Evolutionary conservation across 2,113 vertebrate species (phyloP), one percentile per base, ranked within the genome.

Genomic region (Aphelocoma coerulescens): DNA sequence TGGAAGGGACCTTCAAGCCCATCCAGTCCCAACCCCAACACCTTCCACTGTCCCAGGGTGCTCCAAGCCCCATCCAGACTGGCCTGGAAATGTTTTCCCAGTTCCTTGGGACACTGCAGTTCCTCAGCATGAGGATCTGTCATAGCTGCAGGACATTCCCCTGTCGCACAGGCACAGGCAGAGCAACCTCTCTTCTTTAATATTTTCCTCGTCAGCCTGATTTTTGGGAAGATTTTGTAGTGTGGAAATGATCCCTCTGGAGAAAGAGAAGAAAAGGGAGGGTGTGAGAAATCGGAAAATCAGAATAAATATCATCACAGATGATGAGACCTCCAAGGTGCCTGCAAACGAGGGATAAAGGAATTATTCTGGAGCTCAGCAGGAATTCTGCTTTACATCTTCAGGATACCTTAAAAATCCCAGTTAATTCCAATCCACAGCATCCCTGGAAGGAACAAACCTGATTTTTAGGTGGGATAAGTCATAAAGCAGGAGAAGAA

Each of bases 361-460:
- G 30, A 51, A 55, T 62, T 62, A 20, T 33, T 55, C 21, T 15
- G 9, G 46, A 27, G 5, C 44, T 93, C 22, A 63, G 21, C 5
- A 55, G 66, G 30, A 87, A 59, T 72, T 82, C 74, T 75, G 54
- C 48, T 82, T 63, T 67, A 15, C 2, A 4, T 61, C 52, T 68
- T 65, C 0, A 0, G 58, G 22, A 39, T 27, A 6, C 23, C 76
- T 74, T 6, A n/a, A 1, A 6, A 44, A 72, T 65, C 15, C 37
- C 54, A 57, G 18, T 33, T 37, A 49, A 72, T 79, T 58, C n/a
- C 21, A 66, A 27, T 10, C 33, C 9, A 21, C 55, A n/a, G n/a
- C 71, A 79, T 10, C 46, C 17, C 46, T 48, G n/a, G 10, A 62
- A 91, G 77, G 49, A 75, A 17, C 35, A 55, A 82, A 23, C 28